Percentiles rank a stretch among this genome's conserved stretches.
These are phyloP conservation scores for Chesias legatella DNA, from an alignment of 2,888 invertebrate genomes.

Conservation along the genomic window DNA sequence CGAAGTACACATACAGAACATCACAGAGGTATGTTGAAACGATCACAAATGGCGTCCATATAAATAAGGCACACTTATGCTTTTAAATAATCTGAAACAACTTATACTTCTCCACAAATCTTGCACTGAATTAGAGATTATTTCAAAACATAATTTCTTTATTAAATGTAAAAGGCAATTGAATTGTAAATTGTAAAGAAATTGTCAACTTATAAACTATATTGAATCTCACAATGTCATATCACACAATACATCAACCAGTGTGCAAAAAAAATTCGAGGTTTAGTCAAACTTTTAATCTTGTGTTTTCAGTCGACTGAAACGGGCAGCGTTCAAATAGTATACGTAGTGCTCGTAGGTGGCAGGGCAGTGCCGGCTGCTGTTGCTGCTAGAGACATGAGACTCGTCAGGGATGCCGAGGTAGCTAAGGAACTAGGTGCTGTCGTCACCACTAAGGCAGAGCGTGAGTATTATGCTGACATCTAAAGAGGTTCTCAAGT, in stretches of 20 bases:
- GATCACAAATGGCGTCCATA: background rate
- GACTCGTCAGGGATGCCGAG: conserved; percentile 88
- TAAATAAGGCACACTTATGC: background rate
- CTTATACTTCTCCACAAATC: too few species aligned
- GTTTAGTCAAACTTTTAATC: too few species aligned
- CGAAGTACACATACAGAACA: conserved; percentile 84
- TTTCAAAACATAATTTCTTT: too few species aligned
- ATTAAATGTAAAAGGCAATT: too few species aligned
- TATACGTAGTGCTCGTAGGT: conserved; percentile 90
- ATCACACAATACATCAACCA: too few species aligned
- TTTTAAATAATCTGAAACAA: too few species aligned
- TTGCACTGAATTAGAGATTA: too few species aligned
- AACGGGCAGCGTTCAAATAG: conserved; percentile 83
- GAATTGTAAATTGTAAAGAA: too few species aligned
- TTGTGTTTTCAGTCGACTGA: conserved; percentile 52
- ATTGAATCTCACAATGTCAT: too few species aligned
- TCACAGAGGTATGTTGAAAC: conserved; percentile 65
- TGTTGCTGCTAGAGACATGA: conserved; percentile 91
- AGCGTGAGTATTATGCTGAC: conserved; percentile 82
- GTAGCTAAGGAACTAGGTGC: conserved; percentile 87
- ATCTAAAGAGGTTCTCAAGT: too few species aligned
- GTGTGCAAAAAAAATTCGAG: too few species aligned
- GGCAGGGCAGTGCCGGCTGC: conserved; percentile 89
- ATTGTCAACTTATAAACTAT: too few species aligned
- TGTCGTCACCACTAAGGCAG: conserved; percentile 89